These are phyloP conservation scores for Mormyrops attenuatus DNA, from an alignment of 2,797 vertebrate species.

Conservation along the genomic window DNA sequence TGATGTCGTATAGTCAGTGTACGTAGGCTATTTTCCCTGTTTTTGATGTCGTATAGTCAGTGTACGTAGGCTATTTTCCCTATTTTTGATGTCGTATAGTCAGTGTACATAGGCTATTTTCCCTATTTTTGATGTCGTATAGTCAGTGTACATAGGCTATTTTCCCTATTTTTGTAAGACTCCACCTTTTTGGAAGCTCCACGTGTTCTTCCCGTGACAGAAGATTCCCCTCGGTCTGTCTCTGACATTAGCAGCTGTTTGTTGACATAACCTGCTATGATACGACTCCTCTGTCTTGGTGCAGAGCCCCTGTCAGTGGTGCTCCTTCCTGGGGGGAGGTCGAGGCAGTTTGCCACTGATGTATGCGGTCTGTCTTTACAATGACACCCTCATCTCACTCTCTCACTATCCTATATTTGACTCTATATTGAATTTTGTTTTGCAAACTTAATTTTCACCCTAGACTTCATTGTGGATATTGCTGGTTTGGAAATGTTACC, in stretches of 20 bases:
- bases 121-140: background rate
- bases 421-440: background rate
- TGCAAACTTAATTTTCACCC: background rate
- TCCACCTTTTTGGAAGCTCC: slow-evolving; percentile 28
- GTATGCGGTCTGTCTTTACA: background rate
- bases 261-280: background rate
- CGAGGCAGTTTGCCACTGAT: background rate
- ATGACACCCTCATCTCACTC: background rate
- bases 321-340: background rate
- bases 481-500: background rate
- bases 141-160: background rate
- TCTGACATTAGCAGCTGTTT: slow-evolving; percentile 31
- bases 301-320: background rate
- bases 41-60: background rate
- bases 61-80: background rate
- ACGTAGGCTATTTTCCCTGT: background rate
- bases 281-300: background rate
- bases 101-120: background rate
- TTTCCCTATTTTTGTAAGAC: background rate
- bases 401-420: background rate
- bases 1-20: background rate
- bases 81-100: background rate
- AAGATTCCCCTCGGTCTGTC: slow-evolving; percentile 35
- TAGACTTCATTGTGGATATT: background rate
- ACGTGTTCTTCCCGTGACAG: slow-evolving; percentile 29